A percentile compares a stretch with the other conserved stretches of the same genome.
Conservation (phyloP, 2,797 vertebrate species). For the Molossus alvarezi region DNA sequence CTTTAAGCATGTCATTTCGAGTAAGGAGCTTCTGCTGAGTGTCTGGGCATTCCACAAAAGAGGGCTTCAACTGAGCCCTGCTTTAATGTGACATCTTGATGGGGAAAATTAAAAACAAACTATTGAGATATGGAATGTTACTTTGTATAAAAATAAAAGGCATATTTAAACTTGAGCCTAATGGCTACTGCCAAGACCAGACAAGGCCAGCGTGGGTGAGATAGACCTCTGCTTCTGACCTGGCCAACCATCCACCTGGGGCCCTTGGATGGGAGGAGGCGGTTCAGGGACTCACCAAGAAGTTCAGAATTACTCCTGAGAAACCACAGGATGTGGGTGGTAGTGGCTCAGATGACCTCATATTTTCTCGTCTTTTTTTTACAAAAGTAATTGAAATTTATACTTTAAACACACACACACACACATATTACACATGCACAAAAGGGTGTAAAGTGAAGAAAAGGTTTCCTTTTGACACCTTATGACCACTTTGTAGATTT, state of each 20-base stretch:
- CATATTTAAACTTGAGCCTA: neutral
- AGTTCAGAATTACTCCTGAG: neutral
- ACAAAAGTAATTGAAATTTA: slow-evolving; percentile 12
- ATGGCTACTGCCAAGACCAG: neutral
- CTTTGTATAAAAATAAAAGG: neutral
- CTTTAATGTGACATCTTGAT: neutral
- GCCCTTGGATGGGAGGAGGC: neutral
- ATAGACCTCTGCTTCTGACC: neutral
- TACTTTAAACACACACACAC: too few relatives aligned
- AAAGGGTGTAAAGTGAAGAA: neutral
- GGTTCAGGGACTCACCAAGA: neutral
- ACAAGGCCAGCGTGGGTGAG: neutral
- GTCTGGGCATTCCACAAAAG: neutral
- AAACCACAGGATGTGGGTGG: neutral
- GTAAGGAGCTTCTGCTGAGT: neutral
- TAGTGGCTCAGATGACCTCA: neutral
- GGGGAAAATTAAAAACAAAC: neutral
- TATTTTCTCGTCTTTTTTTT: neutral
- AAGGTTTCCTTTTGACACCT: neutral
- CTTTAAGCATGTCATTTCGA: neutral
- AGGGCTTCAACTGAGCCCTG: neutral
- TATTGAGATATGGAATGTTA: neutral
- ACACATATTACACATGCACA: neutral
- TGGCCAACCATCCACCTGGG: neutral
- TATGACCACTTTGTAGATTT: neutral